Conservation (phyloP, 2,113 vertebrate genomes). For the Marmota flaviventris region DNA sequence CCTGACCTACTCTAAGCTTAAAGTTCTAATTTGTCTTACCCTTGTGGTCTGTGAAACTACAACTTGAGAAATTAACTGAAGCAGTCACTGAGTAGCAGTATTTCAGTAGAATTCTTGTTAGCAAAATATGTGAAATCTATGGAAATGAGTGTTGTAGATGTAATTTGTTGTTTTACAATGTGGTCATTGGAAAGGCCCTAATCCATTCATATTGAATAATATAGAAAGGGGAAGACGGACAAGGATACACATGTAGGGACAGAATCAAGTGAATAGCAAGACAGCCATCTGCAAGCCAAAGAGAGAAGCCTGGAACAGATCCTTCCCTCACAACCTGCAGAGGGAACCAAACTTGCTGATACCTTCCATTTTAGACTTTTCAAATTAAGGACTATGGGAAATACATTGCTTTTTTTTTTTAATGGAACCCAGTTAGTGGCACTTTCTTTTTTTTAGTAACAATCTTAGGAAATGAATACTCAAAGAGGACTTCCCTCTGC, state of each 20-base stretch:
- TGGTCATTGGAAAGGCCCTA: not conserved
- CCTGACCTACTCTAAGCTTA: not conserved
- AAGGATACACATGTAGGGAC: not conserved
- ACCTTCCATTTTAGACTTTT: not conserved
- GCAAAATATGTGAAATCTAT: not conserved
- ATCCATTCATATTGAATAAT: not conserved
- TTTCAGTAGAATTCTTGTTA: not conserved
- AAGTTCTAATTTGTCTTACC: not conserved
- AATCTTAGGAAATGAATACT: not conserved
- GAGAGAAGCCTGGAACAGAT: not conserved
- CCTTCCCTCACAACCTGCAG: not conserved
- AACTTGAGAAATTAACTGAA: not conserved
- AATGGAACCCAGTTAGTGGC: not conserved
- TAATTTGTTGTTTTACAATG: not conserved
- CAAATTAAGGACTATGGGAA: not conserved
- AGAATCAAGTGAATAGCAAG: not conserved
- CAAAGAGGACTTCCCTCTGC: not conserved
- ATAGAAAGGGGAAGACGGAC: not conserved
- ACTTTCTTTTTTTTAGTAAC: not conserved
- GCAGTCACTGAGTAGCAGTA: not conserved
- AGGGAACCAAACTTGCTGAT: not conserved
- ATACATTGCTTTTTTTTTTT: not conserved
- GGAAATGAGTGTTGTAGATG: not conserved
- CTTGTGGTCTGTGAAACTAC: not conserved
- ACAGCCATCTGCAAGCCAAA: not conserved